These are phyloP conservation scores for Mus pahari DNA, from an alignment of 2,113 vertebrate species.

Conservation along the genomic window DNA sequence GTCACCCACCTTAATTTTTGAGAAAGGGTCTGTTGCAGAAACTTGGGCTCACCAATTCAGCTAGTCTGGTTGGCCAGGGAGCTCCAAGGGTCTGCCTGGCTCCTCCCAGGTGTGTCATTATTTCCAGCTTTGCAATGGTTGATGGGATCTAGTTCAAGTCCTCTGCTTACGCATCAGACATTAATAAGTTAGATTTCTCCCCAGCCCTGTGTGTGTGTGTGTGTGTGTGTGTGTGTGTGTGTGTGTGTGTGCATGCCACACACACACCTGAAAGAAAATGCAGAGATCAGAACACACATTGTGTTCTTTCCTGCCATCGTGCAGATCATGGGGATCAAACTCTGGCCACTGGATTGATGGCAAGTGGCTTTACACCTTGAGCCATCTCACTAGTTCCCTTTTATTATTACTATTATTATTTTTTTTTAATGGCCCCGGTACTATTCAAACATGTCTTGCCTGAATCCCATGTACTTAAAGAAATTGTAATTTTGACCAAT, in stretches of 20 bases:
- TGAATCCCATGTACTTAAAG: constrained; percentile 1
- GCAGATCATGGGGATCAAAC: not conserved
- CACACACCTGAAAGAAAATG: too few relatives aligned
- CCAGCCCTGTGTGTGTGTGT: not conserved
- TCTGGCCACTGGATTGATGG: not conserved
- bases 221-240: too few relatives aligned
- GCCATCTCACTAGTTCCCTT: not conserved
- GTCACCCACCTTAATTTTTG: not conserved
- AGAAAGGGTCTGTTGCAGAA: too few relatives aligned
- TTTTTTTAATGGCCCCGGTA: not conserved
- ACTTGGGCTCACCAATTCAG: too few relatives aligned
- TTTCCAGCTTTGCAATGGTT: not conserved
- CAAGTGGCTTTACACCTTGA: not conserved
- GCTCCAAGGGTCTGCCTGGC: not conserved
- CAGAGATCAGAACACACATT: not conserved
- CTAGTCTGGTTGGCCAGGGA: not conserved
- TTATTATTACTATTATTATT: not conserved
- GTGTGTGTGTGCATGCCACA: too few relatives aligned
- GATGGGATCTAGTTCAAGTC: not conserved
- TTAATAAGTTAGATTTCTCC: not conserved
- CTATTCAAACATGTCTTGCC: not conserved
- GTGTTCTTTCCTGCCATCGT: not conserved
- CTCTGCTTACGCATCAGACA: not conserved
- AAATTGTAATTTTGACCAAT: constrained; percentile 26
- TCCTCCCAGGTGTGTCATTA: fast-evolving